Percentiles rank a stretch among this genome's conserved stretches.
Conservation (phyloP, 1,140 invertebrate species). For the Drosophila paulistorum region DNA sequence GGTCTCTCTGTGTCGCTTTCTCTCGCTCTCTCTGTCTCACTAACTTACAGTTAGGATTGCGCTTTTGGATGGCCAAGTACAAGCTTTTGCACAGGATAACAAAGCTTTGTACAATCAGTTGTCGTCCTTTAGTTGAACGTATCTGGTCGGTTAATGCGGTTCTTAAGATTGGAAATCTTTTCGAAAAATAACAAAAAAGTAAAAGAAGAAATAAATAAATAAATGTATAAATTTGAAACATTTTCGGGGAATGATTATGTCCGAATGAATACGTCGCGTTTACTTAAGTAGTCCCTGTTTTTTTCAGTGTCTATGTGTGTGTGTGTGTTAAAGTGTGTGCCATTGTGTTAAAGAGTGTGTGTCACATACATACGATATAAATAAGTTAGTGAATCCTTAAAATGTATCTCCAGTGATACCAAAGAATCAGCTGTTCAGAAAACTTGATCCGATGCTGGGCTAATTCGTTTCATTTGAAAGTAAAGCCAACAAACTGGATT, state of each 20-base stretch:
- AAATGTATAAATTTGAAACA: conserved; percentile 18
- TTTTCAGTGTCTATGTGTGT: conserved; percentile 35
- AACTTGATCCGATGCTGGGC: neutral
- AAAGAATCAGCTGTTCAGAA: conserved; percentile 36
- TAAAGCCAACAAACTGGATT: conserved; percentile 73
- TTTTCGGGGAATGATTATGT: neutral
- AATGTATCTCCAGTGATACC: too few relatives aligned
- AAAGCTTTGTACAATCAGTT: conserved; percentile 75
- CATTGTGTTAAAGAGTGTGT: conserved; percentile 10
- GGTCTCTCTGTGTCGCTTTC: conserved; percentile 1
- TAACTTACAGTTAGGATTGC: conserved; percentile 42
- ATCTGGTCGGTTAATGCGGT: conserved; percentile 56
- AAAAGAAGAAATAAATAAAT: conserved; percentile 24
- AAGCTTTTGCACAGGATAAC: conserved; percentile 79
- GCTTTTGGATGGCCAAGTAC: conserved; percentile 51
- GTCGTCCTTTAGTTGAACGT: conserved; percentile 73
- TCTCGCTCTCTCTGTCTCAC: conserved; percentile 16
- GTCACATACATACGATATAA: conserved; percentile 33
- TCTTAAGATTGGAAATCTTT: conserved; percentile 10
- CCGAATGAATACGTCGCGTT: conserved; percentile 11
- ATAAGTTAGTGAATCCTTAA: conserved; percentile 36
- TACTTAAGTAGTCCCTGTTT: conserved; percentile 38
- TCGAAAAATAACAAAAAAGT: too few relatives aligned
- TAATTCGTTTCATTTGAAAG: neutral
- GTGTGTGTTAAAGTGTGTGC: conserved; percentile 1